These are phyloP conservation scores for Thaumetopoea pityocampa DNA, from an alignment of 1,140 invertebrate species.

Conservation along the genomic window DNA sequence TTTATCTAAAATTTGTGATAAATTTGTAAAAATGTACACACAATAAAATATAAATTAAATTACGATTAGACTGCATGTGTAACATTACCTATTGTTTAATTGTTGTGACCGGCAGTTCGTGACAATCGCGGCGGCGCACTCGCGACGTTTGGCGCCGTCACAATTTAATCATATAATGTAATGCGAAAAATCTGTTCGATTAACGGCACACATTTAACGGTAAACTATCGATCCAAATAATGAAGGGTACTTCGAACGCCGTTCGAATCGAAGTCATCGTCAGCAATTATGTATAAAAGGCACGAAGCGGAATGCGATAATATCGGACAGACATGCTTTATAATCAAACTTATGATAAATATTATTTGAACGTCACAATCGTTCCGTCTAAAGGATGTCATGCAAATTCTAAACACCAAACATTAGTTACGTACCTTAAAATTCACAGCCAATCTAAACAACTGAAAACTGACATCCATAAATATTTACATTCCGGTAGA, in stretches of 20 bases:
- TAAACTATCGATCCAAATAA: constrained; percentile 72
- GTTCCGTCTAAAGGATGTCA: constrained; percentile 35
- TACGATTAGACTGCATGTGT: too few species aligned
- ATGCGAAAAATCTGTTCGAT: constrained; percentile 64
- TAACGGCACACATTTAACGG: constrained; percentile 55
- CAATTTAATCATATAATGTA: constrained; percentile 52
- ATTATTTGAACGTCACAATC: constrained; percentile 31
- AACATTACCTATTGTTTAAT: constrained; percentile 5
- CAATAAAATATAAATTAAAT: too few species aligned
- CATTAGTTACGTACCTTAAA: constrained; percentile 72
- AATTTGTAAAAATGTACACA: too few species aligned
- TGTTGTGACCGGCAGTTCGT: constrained; percentile 35
- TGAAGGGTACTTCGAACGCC: constrained; percentile 63
- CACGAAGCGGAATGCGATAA: constrained; percentile 54
- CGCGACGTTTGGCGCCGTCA: constrained; percentile 27
- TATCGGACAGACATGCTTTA: constrained; percentile 53
- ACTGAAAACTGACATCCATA: constrained; percentile 75
- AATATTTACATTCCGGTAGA: constrained; percentile 71
- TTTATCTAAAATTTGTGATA: too few species aligned
- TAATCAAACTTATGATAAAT: constrained; percentile 36
- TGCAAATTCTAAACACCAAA: constrained; percentile 54
- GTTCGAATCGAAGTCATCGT: constrained; percentile 50
- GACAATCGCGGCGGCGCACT: constrained; percentile 43
- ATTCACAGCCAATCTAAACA: constrained; percentile 75
- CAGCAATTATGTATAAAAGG: constrained; percentile 58